Conservation (phyloP, 2,888 invertebrate genomes). For the Leucoptera coffeella region DNA sequence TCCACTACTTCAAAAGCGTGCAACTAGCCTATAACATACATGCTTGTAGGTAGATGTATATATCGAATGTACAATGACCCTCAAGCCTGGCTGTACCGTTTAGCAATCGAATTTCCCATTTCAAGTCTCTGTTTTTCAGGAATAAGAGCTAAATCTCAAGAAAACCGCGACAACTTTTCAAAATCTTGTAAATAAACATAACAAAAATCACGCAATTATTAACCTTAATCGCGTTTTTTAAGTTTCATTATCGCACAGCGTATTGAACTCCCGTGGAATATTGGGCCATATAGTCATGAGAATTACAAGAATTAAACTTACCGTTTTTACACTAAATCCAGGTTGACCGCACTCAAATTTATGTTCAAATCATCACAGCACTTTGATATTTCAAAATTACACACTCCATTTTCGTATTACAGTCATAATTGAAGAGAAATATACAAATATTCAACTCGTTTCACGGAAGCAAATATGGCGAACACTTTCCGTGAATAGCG, state of each 20-base stretch:
- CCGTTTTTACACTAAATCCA: conserved; percentile 45
- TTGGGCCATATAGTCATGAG: conserved; percentile 55
- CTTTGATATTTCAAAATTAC: no score
- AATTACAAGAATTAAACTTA: conserved; percentile 47
- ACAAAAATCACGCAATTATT: conserved; percentile 56
- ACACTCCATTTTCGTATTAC: conserved; percentile 44
- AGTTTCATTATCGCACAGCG: conserved; percentile 57
- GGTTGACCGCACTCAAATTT: no score
- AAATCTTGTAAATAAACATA: conserved; percentile 55
- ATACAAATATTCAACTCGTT: conserved; percentile 41
- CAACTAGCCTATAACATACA: conserved; percentile 23
- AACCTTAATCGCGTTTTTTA: conserved; percentile 57
- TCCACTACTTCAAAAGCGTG: conserved; percentile 11
- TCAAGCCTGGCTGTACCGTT: conserved; percentile 31
- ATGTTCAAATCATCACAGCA: no score
- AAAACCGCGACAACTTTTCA: conserved; percentile 51
- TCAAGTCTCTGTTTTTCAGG: no score
- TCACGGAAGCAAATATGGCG: conserved; percentile 53
- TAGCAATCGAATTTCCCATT: conserved; percentile 10
- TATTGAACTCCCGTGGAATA: conserved; percentile 56
- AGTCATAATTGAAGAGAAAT: conserved; percentile 49
- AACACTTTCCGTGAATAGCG: conserved; percentile 51
- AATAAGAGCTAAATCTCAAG: conserved; percentile 27
- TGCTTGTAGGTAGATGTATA: conserved; percentile 30
- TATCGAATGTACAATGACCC: conserved; percentile 33